Percentiles rank a stretch among this genome's conserved stretches.
phyloP scores from a whole-genome alignment of 1,140 invertebrate genomes.

The Riptortus pedestris region DNA sequence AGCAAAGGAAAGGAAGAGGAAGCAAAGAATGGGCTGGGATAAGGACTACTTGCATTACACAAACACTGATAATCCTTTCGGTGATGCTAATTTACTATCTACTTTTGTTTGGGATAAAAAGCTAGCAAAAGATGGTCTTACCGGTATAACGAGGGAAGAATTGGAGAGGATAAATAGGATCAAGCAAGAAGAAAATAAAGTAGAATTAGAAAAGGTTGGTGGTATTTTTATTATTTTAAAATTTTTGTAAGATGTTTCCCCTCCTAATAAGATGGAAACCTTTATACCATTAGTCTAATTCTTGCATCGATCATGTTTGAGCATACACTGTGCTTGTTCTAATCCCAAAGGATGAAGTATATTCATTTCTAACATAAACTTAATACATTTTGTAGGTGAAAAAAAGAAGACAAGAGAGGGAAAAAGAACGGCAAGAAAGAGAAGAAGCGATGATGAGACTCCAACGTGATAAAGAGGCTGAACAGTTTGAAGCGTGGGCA shows the following conservation, averaged over 20 bases:
- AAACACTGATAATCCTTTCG: constrained; percentile 97
- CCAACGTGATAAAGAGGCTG: constrained; percentile 87
- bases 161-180: constrained; percentile 72
- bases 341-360: too few species aligned
- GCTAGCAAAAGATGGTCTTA: constrained; percentile 84
- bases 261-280: neutral
- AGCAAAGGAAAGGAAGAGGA: constrained; percentile 76
- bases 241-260: neutral
- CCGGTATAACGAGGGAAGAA: constrained; percentile 65
- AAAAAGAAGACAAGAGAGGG: constrained; percentile 72
- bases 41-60: constrained; percentile 93
- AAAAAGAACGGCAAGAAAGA: constrained; percentile 75
- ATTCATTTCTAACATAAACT: too few species aligned
- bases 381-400: too few species aligned
- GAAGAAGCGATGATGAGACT: constrained; percentile 80
- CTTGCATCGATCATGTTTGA: too few species aligned
- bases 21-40: constrained; percentile 91
- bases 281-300: too few species aligned
- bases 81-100: constrained; percentile 83
- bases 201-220: constrained; percentile 69
- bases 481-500: constrained; percentile 89
- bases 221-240: too few species aligned
- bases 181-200: constrained; percentile 84
- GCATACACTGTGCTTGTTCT: too few species aligned
- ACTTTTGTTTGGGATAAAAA: constrained; percentile 98